Conservation (phyloP, 1,140 invertebrate genomes). For the Pectinophora gossypiella region DNA sequence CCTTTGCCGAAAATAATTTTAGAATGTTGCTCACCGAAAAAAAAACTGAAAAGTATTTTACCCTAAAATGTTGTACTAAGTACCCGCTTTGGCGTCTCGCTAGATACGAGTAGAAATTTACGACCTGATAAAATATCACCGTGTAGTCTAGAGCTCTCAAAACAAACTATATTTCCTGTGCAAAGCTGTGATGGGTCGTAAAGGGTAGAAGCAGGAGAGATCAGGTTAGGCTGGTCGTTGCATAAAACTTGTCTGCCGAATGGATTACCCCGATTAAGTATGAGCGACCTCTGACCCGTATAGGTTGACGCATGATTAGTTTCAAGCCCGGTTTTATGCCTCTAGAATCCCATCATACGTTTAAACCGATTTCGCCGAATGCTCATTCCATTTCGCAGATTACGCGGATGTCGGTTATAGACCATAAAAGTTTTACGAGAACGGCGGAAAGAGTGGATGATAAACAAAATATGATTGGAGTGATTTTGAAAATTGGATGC, state of each 20-base stretch:
- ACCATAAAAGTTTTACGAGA: no score
- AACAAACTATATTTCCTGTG: conserved; percentile 16
- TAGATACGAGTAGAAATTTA: conserved; percentile 64
- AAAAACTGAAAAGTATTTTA: conserved; percentile 20
- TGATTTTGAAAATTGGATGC: no score
- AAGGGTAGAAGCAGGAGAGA: conserved; percentile 10
- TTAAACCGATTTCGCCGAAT: not conserved
- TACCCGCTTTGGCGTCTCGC: conserved; percentile 42
- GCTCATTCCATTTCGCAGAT: not conserved
- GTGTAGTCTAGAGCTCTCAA: conserved; percentile 36
- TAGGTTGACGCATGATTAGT: conserved; percentile 56
- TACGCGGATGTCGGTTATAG: not conserved
- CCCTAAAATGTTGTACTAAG: conserved; percentile 34
- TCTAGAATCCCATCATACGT: not conserved
- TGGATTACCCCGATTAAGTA: conserved; percentile 66
- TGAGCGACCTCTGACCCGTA: conserved; percentile 55
- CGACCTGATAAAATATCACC: conserved; percentile 60
- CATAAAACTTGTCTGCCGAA: conserved; percentile 62
- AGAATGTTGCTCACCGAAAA: not conserved
- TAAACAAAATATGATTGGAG: no score
- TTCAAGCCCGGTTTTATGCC: conserved; percentile 12
- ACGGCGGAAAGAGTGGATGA: no score
- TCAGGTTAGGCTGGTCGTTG: conserved; percentile 36
- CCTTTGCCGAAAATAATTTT: not conserved
- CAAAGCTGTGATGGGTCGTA: not conserved